These are phyloP conservation scores for Allobates femoralis DNA, from an alignment of 2,797 vertebrate species.

Conservation along the genomic window DNA sequence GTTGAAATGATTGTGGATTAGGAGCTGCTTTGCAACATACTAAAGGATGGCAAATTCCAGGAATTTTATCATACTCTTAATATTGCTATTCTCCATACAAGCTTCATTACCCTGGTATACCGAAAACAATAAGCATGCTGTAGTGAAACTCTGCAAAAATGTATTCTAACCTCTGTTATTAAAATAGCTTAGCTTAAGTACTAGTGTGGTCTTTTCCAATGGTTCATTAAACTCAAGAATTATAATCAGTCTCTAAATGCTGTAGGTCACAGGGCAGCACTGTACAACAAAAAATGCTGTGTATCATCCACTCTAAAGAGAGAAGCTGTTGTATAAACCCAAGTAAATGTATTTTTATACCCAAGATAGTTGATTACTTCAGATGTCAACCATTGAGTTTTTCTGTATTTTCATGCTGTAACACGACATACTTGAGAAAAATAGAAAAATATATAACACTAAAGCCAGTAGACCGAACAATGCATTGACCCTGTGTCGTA, in stretches of 20 bases:
- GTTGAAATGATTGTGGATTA: conserved; percentile 29
- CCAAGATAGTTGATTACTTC: neutral
- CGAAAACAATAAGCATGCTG: conserved; percentile 38
- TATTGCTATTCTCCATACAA: conserved; percentile 25
- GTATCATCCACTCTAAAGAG: neutral
- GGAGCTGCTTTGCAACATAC: conserved; percentile 33
- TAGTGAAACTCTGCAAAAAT: conserved; percentile 25
- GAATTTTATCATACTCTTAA: conserved; percentile 42
- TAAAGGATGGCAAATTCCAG: conserved; percentile 32
- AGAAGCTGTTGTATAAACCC: neutral
- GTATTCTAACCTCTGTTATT: conserved; percentile 35
- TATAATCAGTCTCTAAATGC: conserved; percentile 27
- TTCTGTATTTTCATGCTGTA: neutral
- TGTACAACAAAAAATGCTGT: neutral
- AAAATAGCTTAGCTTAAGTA: conserved; percentile 31
- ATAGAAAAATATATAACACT: too few species aligned
- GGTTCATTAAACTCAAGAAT: conserved; percentile 22
- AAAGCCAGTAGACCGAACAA: too few species aligned
- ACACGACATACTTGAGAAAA: neutral
- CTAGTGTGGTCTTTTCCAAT: conserved; percentile 8
- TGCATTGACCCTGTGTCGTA: too few species aligned
- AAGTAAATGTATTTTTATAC: neutral
- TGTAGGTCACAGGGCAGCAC: neutral
- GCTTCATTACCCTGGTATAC: conserved; percentile 20
- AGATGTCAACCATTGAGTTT: neutral